Conservation (phyloP, 2,888 invertebrate species). For the Diaphora mendica region DNA sequence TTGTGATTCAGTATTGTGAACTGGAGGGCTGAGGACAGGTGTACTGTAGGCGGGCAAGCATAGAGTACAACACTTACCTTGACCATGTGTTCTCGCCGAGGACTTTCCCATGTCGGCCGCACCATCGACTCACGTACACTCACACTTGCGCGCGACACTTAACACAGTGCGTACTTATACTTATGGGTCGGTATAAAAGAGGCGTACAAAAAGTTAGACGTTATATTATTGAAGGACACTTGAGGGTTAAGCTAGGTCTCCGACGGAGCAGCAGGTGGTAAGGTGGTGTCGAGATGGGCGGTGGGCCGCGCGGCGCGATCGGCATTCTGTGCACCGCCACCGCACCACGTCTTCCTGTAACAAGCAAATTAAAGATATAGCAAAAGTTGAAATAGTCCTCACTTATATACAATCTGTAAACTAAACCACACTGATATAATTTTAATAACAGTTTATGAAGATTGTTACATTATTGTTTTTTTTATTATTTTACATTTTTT, state of each 20-base stretch:
- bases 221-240: constrained; percentile 85
- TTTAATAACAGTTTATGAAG: too few relatives aligned
- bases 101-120: constrained; percentile 87
- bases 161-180: constrained; percentile 79
- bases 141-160: constrained; percentile 78
- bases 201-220: constrained; percentile 84
- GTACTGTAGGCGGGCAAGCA: constrained; percentile 58
- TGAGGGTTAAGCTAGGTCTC: constrained; percentile 79
- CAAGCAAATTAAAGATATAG: constrained; percentile 48
- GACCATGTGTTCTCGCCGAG: constrained; percentile 87
- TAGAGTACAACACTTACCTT: constrained; percentile 76
- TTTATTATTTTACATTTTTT: too few relatives aligned
- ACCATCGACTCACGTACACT: constrained; percentile 84
- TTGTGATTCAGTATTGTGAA: constrained; percentile 51
- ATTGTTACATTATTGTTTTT: too few relatives aligned
- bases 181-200: constrained; percentile 84
- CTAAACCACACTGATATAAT: background rate
- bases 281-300: constrained; percentile 79
- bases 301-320: constrained; percentile 86
- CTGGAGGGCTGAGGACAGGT: constrained; percentile 68
- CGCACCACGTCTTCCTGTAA: constrained; percentile 78
- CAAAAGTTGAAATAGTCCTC: background rate
- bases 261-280: constrained; percentile 80
- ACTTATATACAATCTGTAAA: background rate
- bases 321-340: constrained; percentile 81